Evolutionary conservation across 2,888 invertebrate species (phyloP), one percentile per base, ranked within the genome.

Genomic region (Caenorhabditis afra): DNA sequence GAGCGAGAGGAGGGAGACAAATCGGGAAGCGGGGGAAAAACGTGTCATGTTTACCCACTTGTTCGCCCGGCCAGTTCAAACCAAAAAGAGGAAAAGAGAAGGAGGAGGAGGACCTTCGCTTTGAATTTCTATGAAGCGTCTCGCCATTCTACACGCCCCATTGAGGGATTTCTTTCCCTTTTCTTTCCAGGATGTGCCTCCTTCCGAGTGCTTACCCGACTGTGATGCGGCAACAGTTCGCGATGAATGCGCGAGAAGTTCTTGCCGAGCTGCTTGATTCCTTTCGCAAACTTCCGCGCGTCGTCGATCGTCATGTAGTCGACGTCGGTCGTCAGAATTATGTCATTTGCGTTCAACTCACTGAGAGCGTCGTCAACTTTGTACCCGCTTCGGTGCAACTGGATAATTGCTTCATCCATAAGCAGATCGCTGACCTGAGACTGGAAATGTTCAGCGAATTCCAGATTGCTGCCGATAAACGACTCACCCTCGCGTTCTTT

Each of bases 231-330:
- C 87, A 99, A 92, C 86, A 97, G 93, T 92, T 99, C 98, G 91
- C 97, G 97, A 88, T 95, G 93, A 90, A 99, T 99, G 90, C 96
- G 94, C 92, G 96, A 96, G 92, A 99, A 99, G 92, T 99, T 98
- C 92, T 99, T 99, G 87, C 99, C 99, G 92, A 96, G 96, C 91
- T 96, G 96, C 84, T 97, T 93, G 87, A 99, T 93, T 86, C 99
- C 99, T 93, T 98, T 98, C 82, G 97, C 96, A 93, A 99, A 99
- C 87, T 81, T 82, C 57, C 89, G 89, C 52, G 85, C 83, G 68
- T 89, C 89, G 11, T 89, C 89, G 20, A 79, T 79, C 16, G 84
- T 86, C 85, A 89, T 87, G 70, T 85, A 87, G 45, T 81, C 83
- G 18, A 75, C 77, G 66, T 88, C 86, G 20, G 81, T 76, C 16